Conservation (phyloP, 2,797 vertebrate species). For the Microcaecilia unicolor region DNA sequence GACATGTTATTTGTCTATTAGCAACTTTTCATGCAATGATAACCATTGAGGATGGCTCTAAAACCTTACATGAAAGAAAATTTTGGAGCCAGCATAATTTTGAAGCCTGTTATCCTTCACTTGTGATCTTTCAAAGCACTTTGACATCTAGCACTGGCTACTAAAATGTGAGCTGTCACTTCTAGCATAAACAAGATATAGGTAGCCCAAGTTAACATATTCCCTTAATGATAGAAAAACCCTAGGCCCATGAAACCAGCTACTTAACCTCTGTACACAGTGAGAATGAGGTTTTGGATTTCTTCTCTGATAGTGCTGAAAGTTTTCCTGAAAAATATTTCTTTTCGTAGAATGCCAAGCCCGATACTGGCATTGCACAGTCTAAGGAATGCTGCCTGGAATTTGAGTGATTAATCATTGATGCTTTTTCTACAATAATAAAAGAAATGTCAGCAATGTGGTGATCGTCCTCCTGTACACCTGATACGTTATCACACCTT, state of each 20-base stretch:
- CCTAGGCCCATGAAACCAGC: too few relatives aligned
- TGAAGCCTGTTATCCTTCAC: too few relatives aligned
- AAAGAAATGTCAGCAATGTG: not conserved
- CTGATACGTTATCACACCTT: not conserved
- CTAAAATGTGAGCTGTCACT: not conserved
- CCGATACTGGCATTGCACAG: not conserved
- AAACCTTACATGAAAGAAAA: too few relatives aligned
- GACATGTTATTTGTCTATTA: too few relatives aligned
- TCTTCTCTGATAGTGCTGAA: too few relatives aligned
- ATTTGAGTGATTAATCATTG: not conserved
- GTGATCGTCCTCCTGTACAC: not conserved
- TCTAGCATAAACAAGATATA: not conserved
- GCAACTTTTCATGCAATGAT: too few relatives aligned
- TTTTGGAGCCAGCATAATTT: too few relatives aligned
- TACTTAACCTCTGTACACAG: too few relatives aligned
- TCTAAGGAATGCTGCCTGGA: not conserved
- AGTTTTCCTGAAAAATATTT: too few relatives aligned
- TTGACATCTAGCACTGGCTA: not conserved
- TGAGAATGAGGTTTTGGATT: too few relatives aligned
- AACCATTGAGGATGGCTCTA: too few relatives aligned
- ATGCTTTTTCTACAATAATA: not conserved
- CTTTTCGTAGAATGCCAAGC: too few relatives aligned
- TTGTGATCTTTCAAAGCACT: not conserved
- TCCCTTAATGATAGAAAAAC: not conserved
- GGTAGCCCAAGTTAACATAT: not conserved